Conservation (phyloP, 2,888 invertebrate genomes). For the Vanessa cardui region DNA sequence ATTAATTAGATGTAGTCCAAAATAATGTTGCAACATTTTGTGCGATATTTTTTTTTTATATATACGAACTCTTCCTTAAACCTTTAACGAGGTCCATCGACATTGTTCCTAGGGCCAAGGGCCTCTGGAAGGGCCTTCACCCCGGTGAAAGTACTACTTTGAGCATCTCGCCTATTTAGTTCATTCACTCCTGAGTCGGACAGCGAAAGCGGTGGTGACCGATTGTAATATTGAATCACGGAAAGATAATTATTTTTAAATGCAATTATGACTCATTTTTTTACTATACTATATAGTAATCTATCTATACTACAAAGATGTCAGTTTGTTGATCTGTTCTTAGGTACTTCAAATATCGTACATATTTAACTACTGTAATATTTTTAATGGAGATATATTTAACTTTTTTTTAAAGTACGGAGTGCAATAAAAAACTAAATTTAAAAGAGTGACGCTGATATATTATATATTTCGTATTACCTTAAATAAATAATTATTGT, state of each 20-base stretch:
- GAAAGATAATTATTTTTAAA: neutral
- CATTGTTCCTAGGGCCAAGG: slow-evolving; percentile 55
- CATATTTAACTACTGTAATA: no score
- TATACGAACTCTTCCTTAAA: slow-evolving; percentile 1
- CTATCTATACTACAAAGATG: no score
- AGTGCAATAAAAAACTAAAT: no score
- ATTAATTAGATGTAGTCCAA: neutral
- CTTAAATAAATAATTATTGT: no score
- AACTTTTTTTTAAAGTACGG: no score
- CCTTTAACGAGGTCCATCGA: slow-evolving; percentile 5
- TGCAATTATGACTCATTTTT: neutral
- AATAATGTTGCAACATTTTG: neutral
- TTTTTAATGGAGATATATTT: no score
- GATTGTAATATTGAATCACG: slow-evolving; percentile 10
- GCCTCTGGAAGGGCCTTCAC: slow-evolving; percentile 66
- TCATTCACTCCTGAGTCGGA: slow-evolving; percentile 69
- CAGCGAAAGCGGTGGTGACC: slow-evolving; percentile 38
- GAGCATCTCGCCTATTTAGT: slow-evolving; percentile 76
- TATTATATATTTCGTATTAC: no score
- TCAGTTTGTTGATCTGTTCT: no score
- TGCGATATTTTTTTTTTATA: neutral
- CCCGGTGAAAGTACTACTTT: slow-evolving; percentile 76
- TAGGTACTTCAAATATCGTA: no score
- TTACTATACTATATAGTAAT: neutral
- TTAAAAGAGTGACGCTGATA: no score